Conservation (phyloP, 2,888 invertebrate genomes). For the Amblyteles armatorius region DNA sequence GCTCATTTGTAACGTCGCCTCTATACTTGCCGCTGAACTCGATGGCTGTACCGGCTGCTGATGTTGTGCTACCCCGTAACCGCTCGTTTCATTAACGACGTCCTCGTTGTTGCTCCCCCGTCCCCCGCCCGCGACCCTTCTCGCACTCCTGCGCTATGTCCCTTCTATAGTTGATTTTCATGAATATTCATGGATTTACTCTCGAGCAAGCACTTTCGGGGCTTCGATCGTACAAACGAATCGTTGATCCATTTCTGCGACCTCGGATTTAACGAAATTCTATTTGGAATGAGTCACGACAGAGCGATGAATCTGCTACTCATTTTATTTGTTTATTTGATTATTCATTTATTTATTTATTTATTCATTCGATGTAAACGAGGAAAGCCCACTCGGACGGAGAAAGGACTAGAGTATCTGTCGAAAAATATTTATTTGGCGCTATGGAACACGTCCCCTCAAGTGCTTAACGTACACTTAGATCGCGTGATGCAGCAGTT, state of each 20-base stretch:
- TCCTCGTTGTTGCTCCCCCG: slow-evolving; percentile 40
- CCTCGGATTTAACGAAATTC: background rate
- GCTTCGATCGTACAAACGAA: slow-evolving; percentile 21
- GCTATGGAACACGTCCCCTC: too few species aligned
- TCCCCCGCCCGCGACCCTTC: background rate
- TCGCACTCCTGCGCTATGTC: background rate
- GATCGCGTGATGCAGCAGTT: too few species aligned
- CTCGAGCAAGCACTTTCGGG: slow-evolving; percentile 27
- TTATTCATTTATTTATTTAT: too few species aligned
- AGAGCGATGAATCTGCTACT: background rate
- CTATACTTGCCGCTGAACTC: slow-evolving; percentile 33
- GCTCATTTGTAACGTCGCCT: slow-evolving; percentile 64
- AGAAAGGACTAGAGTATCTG: too few species aligned
- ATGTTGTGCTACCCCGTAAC: slow-evolving; percentile 46
- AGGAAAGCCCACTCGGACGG: too few species aligned
- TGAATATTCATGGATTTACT: slow-evolving; percentile 62
- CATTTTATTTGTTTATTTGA: background rate
- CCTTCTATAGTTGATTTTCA: slow-evolving; percentile 58
- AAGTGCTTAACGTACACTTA: too few species aligned
- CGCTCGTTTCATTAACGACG: slow-evolving; percentile 65
- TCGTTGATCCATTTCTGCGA: slow-evolving; percentile 5
- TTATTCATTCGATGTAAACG: too few species aligned
- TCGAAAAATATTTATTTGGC: too few species aligned
- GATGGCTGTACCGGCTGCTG: slow-evolving; percentile 46
- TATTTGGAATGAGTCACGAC: background rate